A percentile compares a stretch with the other conserved stretches of the same genome.
These are phyloP conservation scores for Herpetotheres cachinnans DNA, from an alignment of 2,113 vertebrate species.

Conservation along the genomic window DNA sequence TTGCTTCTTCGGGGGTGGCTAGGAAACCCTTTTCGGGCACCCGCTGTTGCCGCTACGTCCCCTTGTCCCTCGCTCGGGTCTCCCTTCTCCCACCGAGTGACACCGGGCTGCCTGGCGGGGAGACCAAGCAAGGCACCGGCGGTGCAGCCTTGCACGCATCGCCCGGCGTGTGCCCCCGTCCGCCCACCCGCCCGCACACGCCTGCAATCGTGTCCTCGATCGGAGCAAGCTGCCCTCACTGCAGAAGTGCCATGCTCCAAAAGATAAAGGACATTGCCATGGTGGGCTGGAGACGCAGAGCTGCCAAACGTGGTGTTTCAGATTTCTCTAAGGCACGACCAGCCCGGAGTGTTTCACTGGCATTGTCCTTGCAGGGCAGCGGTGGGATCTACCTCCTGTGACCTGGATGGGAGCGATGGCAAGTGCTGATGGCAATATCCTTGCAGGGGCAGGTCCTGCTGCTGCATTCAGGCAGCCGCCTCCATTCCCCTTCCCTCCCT, in stretches of 20 bases:
- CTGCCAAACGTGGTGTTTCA: rapidly evolving
- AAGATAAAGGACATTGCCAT: background rate
- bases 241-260: background rate
- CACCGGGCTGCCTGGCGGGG: background rate
- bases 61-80: background rate
- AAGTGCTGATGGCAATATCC: background rate
- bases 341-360: background rate
- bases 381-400: rapidly evolving
- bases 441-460: background rate
- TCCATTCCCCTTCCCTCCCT: background rate
- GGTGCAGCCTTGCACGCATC: too few species aligned
- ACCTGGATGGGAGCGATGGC: rapidly evolving
- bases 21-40: background rate
- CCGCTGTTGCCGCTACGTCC: rapidly evolving
- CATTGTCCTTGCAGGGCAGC: rapidly evolving
- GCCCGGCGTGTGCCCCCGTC: background rate
- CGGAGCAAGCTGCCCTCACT: background rate
- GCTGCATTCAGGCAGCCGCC: background rate
- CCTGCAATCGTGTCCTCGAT: rapidly evolving
- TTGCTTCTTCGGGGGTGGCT: background rate
- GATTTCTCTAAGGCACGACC: rapidly evolving
- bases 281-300: rapidly evolving
- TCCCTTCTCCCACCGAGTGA: background rate
- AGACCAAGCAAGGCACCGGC: too few species aligned
- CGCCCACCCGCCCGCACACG: rapidly evolving